phyloP scores from a whole-genome alignment of 2,888 invertebrate genomes.

The Epinotia ramella region DNA sequence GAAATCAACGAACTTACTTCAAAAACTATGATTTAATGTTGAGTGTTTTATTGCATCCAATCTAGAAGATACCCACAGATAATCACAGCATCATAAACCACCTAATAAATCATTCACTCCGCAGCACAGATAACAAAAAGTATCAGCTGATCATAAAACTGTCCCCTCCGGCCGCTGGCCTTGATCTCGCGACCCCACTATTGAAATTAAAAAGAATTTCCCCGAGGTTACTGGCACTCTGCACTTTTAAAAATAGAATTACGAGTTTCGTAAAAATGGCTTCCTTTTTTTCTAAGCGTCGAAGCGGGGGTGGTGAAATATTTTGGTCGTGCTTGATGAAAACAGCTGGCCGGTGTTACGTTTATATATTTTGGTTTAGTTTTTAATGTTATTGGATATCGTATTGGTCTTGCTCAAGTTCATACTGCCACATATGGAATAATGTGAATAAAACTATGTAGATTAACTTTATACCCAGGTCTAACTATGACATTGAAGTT shows the following conservation, averaged over 20 bases:
- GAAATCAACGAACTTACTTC: background rate
- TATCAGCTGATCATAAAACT: slow-evolving; percentile 81
- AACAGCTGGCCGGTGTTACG: slow-evolving; percentile 34
- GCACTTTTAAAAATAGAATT: slow-evolving; percentile 79
- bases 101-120: slow-evolving; percentile 46
- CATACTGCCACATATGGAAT: background rate
- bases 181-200: slow-evolving; percentile 82
- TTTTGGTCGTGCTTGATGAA: slow-evolving; percentile 39
- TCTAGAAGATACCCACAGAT: slow-evolving; percentile 38
- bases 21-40: background rate
- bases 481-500: too few species aligned
- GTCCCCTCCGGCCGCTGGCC: slow-evolving; percentile 80
- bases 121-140: slow-evolving; percentile 51
- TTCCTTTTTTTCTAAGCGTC: slow-evolving; percentile 47
- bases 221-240: slow-evolving; percentile 82
- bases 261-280: slow-evolving; percentile 54
- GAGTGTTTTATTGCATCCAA: slow-evolving; percentile 8
- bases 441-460: background rate
- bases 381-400: background rate
- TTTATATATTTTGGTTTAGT: slow-evolving; percentile 29
- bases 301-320: slow-evolving; percentile 33
- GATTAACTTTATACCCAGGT: too few species aligned
- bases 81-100: slow-evolving; percentile 31
- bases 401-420: background rate
- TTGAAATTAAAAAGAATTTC: slow-evolving; percentile 81